A percentile compares a stretch with the other conserved stretches of the same genome.
phyloP scores from a whole-genome alignment of 2,797 vertebrate genomes.

The Chromobotia macracanthus region DNA sequence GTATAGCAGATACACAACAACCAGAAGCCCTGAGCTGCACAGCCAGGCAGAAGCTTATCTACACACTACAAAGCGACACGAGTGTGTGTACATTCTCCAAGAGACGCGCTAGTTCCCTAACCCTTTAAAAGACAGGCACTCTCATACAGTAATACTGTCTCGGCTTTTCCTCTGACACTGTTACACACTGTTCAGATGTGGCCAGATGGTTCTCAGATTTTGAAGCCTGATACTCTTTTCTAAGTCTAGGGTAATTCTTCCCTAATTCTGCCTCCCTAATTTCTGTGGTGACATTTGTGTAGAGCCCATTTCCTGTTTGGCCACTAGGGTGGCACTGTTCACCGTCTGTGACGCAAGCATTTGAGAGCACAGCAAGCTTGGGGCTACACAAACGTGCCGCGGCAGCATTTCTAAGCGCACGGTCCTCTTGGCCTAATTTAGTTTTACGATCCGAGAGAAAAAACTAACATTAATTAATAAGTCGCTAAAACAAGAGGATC shows the following conservation, averaged over 20 bases:
- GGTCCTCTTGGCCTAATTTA: conserved; percentile 63
- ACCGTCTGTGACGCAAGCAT: conserved; percentile 15
- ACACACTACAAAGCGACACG: conserved; percentile 23
- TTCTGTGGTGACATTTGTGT: conserved; percentile 75
- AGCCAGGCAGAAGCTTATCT: conserved; percentile 17
- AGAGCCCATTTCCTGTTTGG: conserved; percentile 37
- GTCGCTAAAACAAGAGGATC: conserved; percentile 70
- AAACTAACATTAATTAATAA: conserved; percentile 71
- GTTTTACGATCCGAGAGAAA: conserved; percentile 62
- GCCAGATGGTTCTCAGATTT: conserved; percentile 24
- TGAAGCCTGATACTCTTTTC: conserved; percentile 40
- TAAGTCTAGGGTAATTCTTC: conserved; percentile 15
- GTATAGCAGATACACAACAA: too few relatives aligned
- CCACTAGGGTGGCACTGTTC: conserved; percentile 8
- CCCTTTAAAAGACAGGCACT: conserved; percentile 42
- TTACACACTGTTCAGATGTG: conserved; percentile 43
- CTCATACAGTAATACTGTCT: conserved; percentile 34
- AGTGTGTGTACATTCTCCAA: conserved; percentile 17
- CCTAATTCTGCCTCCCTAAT: conserved; percentile 56
- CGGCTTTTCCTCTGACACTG: conserved; percentile 41
- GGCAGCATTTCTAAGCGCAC: conserved; percentile 54
- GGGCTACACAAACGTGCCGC: conserved; percentile 33
- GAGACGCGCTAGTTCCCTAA: conserved; percentile 16
- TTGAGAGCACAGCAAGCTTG: conserved; percentile 37
- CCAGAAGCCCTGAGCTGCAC: background rate